Base-by-base conservation (phyloP, 2,888 invertebrate species). In the Drosophila mettleri region DNA sequence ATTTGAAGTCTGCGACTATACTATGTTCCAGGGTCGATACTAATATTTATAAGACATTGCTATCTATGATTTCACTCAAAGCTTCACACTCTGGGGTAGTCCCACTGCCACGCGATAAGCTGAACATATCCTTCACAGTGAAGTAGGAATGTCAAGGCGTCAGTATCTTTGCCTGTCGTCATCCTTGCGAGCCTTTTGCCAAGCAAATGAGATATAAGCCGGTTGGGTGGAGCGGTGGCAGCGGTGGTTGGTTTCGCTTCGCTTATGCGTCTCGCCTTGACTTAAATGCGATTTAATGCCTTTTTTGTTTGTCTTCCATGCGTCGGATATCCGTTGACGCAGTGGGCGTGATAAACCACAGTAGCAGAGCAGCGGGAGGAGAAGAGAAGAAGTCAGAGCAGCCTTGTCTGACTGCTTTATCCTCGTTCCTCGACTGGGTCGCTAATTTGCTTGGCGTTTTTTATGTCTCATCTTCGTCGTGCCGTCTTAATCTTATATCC, bases 211-310 rank as follows among this genome's bases (percentile, higher is more conserved):
- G 71, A 79, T 69, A 71, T 71, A 81, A 81, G 70, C 74, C 54
- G 36, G 39, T 10, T 14, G 36, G 39, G 8, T 14, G 51, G 20
- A 18, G 57, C 18, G 34, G 43, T n/a, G 43, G 49, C 9, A 18
- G 20, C 16, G 60, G 38, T 57, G 64, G 36, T 58, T 55, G 58
- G 46, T 59, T 73, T 65, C 46, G 55, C 34, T 57, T 39, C 12
- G 24, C 59, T 58, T 27, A 57, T 39, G 60, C 61, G 53, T 68
- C 62, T 43, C 57, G 86, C 61, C 78, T 72, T 86, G 80, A 78
- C 89, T 81, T 86, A 89, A 88, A 90, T 90, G 84, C 80, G 90
- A 90, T 89, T 89, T 89, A 89, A 89, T 90, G 88, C 79, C 74
- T 81, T 90, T 89, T 90, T 88, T 89, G 86, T 86, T 86, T 86